phyloP scores from a whole-genome alignment of 2,113 vertebrate species.

The Jacana jacana region DNA sequence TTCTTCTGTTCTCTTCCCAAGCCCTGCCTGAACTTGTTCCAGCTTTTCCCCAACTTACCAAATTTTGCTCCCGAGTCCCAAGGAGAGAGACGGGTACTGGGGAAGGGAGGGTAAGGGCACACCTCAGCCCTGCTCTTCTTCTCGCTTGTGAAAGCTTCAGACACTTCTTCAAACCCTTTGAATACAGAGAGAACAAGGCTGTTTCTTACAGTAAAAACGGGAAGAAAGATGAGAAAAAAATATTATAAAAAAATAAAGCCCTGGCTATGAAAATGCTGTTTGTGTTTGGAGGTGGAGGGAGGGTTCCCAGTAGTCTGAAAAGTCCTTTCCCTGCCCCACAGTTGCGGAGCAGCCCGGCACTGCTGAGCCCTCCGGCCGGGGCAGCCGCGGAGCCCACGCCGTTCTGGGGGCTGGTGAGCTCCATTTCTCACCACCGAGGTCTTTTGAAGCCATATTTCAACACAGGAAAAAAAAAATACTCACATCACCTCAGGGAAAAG shows the following conservation, averaged over 20 bases:
- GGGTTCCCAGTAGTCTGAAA: no score
- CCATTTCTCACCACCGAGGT: background rate
- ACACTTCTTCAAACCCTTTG: accelerated
- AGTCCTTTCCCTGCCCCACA: accelerated
- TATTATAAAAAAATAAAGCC: background rate
- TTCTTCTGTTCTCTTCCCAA: background rate
- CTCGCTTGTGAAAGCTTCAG: accelerated
- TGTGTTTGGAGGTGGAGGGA: accelerated
- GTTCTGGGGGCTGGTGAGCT: accelerated
- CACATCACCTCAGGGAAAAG: background rate
- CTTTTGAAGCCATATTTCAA: background rate
- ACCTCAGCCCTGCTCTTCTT: background rate
- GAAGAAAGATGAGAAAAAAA: background rate
- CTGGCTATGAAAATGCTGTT: background rate
- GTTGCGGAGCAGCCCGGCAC: accelerated
- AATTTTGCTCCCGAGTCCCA: background rate
- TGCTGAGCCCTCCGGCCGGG: accelerated
- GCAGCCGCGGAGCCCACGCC: accelerated
- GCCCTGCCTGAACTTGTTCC: background rate
- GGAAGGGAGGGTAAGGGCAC: background rate
- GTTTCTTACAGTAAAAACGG: background rate
- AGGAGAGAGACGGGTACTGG: accelerated
- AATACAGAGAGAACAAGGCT: background rate
- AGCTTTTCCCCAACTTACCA: accelerated
- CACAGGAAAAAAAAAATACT: background rate